Conservation (phyloP, 2,888 invertebrate species). For the Drosophila koepferae region DNA sequence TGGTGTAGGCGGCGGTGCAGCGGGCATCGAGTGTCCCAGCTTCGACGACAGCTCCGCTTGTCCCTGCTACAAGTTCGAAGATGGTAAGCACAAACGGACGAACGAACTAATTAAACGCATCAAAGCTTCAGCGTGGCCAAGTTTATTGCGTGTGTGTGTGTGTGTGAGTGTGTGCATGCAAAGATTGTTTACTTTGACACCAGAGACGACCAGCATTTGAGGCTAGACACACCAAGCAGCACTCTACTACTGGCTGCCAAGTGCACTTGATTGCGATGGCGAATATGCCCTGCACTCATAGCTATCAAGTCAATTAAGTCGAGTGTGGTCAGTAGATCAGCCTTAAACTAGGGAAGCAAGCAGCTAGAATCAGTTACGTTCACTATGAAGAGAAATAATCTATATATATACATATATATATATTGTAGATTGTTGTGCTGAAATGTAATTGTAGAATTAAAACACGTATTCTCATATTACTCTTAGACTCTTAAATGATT, state of each 20-base stretch:
- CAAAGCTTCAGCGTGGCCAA: slow-evolving; percentile 51
- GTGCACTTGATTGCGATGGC: slow-evolving; percentile 19
- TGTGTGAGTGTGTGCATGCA: slow-evolving; percentile 29
- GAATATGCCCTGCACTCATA: slow-evolving; percentile 11
- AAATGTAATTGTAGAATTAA: too few relatives aligned
- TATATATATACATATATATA: too few relatives aligned
- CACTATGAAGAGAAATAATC: too few relatives aligned
- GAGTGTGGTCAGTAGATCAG: not conserved
- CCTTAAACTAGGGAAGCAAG: not conserved
- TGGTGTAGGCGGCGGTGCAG: slow-evolving; percentile 50
- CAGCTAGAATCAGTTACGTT: not conserved
- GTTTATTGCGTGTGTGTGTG: slow-evolving; percentile 49
- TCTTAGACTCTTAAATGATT: too few relatives aligned
- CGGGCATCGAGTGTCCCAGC: slow-evolving; percentile 88
- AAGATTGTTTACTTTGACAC: slow-evolving; percentile 63
- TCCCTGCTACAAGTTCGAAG: slow-evolving; percentile 96
- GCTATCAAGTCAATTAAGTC: slow-evolving; percentile 11
- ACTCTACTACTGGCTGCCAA: slow-evolving; percentile 7
- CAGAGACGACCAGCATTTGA: slow-evolving; percentile 20
- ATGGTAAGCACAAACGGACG: slow-evolving; percentile 87
- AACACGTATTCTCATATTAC: too few relatives aligned
- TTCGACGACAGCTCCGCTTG: slow-evolving; percentile 92
- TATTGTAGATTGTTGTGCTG: too few relatives aligned
- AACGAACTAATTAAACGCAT: slow-evolving; percentile 62
- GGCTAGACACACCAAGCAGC: slow-evolving; percentile 1